Conservation (phyloP, 2,113 vertebrate genomes). For the Ameiurus melas region DNA sequence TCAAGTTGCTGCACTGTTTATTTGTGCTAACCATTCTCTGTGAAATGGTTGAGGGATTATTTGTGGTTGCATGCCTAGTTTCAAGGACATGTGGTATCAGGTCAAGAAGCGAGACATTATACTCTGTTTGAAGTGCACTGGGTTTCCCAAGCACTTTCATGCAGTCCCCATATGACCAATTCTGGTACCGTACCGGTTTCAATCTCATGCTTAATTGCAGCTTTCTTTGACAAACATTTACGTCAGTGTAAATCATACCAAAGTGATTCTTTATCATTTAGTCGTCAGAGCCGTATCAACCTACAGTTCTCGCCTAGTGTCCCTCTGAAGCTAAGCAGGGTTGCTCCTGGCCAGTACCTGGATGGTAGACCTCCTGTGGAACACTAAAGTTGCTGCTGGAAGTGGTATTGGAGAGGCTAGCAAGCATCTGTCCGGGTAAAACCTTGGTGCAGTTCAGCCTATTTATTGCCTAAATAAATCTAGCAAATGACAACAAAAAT, state of each 20-base stretch:
- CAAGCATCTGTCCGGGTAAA: too few relatives aligned
- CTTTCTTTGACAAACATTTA: not conserved
- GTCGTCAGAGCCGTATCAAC: not conserved
- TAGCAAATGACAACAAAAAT: not conserved
- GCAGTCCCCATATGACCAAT: not conserved
- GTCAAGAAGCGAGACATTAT: not conserved
- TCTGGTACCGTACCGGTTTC: not conserved
- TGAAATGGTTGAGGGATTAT: not conserved
- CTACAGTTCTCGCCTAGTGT: too few relatives aligned
- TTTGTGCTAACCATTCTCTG: constrained; percentile 19
- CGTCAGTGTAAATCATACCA: not conserved
- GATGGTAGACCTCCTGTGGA: too few relatives aligned
- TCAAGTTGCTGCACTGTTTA: constrained; percentile 23
- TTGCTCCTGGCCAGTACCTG: too few relatives aligned
- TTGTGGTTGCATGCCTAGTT: not conserved
- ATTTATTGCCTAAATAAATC: not conserved
- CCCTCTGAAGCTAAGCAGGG: too few relatives aligned
- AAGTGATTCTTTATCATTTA: not conserved
- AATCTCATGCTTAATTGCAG: not conserved
- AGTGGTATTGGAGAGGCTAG: too few relatives aligned
- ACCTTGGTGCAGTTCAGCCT: not conserved
- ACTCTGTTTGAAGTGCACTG: not conserved
- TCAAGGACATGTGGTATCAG: not conserved
- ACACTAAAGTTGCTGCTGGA: too few relatives aligned
- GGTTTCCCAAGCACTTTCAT: not conserved